Percentiles rank a stretch among this genome's conserved stretches.
Evolutionary conservation across 2,888 invertebrate species (phyloP).

Genomic region (Gortyna flavago): DNA sequence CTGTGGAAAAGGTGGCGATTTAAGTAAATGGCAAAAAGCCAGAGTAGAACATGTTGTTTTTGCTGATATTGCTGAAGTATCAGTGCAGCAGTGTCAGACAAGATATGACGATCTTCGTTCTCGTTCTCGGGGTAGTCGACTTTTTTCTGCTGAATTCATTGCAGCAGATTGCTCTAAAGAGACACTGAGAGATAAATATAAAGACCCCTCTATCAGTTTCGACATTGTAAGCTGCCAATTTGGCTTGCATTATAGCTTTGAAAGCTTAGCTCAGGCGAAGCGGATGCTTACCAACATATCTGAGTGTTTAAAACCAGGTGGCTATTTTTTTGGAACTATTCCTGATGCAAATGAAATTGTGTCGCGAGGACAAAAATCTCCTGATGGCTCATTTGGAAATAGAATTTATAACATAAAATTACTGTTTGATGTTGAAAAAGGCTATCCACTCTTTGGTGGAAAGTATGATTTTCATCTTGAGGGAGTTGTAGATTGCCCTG

Average conservation of each 20-base stretch:
- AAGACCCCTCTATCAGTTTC: conserved; percentile 94
- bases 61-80: conserved; percentile 97
- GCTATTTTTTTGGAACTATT: conserved; percentile 99
- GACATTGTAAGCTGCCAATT: conserved; percentile 99
- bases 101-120: conserved; percentile 94
- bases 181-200: conserved; percentile 93
- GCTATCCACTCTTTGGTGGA: conserved; percentile 97
- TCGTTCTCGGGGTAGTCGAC: conserved; percentile 80
- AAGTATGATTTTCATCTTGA: conserved; percentile 98
- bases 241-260: conserved; percentile 99
- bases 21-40: conserved; percentile 98
- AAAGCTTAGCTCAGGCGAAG: conserved; percentile 96
- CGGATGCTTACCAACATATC: conserved; percentile 98
- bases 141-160: conserved; percentile 97
- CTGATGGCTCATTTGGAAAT: conserved; percentile 93
- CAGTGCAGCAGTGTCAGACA: conserved; percentile 96
- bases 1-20: conserved; percentile 99
- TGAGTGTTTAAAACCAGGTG: conserved; percentile 96
- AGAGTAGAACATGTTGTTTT: conserved; percentile 95
- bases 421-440: conserved; percentile 91
- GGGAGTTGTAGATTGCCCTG: conserved; percentile 99
- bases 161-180: conserved; percentile 97
- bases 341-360: conserved; percentile 98
- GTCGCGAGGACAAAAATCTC: conserved; percentile 91
- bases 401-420: conserved; percentile 94